phyloP scores from a whole-genome alignment of 2,113 vertebrate species.

The Melanocharis versteri region DNA sequence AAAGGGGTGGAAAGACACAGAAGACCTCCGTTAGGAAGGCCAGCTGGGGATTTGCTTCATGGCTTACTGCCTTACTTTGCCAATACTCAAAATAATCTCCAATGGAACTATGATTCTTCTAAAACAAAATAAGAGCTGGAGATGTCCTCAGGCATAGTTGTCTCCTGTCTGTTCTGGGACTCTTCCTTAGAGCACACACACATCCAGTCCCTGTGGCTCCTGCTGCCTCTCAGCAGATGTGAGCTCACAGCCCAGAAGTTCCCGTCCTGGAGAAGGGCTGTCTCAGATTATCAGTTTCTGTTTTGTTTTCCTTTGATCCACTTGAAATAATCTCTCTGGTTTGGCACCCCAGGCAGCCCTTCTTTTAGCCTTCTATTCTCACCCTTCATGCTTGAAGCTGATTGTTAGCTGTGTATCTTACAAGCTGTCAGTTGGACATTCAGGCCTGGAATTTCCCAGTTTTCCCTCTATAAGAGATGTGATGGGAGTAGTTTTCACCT shows the following conservation, averaged over 20 bases:
- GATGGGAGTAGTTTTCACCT: not conserved
- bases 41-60: not conserved
- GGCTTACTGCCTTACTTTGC: not conserved
- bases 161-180: not conserved
- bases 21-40: not conserved
- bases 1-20: too few relatives aligned
- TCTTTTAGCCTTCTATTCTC: constrained; percentile 6
- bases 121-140: not conserved
- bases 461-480: not conserved
- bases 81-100: not conserved
- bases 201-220: not conserved
- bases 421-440: not conserved
- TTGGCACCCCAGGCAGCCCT: not conserved
- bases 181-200: not conserved
- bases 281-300: not conserved
- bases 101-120: not conserved
- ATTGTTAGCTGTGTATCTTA: not conserved
- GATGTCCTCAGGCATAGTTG: too few relatives aligned
- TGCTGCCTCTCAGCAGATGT: not conserved
- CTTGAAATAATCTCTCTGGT: not conserved
- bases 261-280: not conserved
- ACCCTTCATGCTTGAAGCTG: not conserved
- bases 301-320: not conserved
- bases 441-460: not conserved
- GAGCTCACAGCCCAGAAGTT: not conserved